Evolutionary conservation across 2,888 invertebrate species (phyloP), one percentile per base, ranked within the genome.

Genomic region (Drosophila melanosoma): DNA sequence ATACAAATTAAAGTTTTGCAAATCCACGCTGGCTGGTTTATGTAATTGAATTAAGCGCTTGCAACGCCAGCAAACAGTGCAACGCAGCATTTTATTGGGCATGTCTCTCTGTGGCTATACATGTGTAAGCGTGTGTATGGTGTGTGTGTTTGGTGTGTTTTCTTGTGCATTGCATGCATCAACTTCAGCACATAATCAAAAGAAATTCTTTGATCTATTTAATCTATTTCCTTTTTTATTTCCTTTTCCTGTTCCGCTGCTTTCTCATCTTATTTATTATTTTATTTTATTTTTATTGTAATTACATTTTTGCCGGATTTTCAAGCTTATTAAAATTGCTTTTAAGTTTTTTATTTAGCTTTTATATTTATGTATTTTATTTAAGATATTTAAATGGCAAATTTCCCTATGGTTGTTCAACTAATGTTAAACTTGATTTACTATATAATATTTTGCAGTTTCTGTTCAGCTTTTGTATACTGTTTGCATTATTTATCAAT

Each of bases 1-100:
- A 89, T 87, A 70, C 83, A 83, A 83, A 83, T 89, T 89, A 87
- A 89, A 89, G 89, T 83, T 87, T 79, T 61, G 38, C 62, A 57
- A 66, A 49, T 71, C 57, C 53, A 72, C 78, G 72, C 64, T 51
- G 72, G 45, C 38, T 81, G 89, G 69, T 87, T 75, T 81, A 89
- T 83, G 84, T 87, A 83, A 83, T 83, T 83, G 83, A 83, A 83
- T 83, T 89, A 87, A 83, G 70, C 82, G 73, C 77, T 54, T 69
- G 74, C 69, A 65, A 45, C 64, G 78, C 67, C 58, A n/a, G 62
- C 62, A 56, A 17, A 11, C 38, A 38, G 38, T 38, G 56, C 38
- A 45, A 64, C 67, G 64, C 78, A 72, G 81, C 65, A 78, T 74
- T 57, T 32, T 58, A 59, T 12, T 26, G 82, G 66, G 79, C 62